Percentiles rank a stretch among this genome's conserved stretches.
Evolutionary conservation across 1,140 invertebrate species (phyloP).

Genomic region (Tetramorium alpestre): DNA sequence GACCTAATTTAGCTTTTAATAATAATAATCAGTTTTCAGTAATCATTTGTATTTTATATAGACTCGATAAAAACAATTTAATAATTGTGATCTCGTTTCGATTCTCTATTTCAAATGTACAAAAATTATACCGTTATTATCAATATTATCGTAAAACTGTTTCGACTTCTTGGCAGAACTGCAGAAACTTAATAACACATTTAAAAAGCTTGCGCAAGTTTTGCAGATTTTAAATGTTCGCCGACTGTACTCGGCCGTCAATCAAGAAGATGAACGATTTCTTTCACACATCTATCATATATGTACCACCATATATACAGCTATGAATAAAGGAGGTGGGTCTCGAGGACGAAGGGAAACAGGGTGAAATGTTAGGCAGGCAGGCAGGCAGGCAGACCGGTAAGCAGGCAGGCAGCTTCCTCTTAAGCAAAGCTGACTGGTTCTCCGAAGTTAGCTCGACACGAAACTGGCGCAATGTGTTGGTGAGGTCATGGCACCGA

Average conservation of each 20-base stretch:
- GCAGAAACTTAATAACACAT: neutral
- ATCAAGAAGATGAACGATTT: slow-evolving; percentile 45
- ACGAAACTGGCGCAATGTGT: slow-evolving; percentile 54
- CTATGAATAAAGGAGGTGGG: slow-evolving; percentile 8
- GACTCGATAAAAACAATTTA: neutral
- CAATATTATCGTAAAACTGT: neutral
- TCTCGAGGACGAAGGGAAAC: neutral
- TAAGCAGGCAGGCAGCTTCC: neutral
- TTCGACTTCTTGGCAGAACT: neutral
- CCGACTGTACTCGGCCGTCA: neutral
- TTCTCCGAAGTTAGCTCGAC: slow-evolving; percentile 58
- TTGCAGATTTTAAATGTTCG: neutral
- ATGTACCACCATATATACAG: neutral
- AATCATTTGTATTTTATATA: neutral
- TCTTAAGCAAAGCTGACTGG: slow-evolving; percentile 27
- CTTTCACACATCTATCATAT: neutral
- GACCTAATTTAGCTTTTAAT: neutral
- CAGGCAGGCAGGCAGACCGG: neutral
- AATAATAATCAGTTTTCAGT: neutral
- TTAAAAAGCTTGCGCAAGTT: neutral
- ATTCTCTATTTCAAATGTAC: neutral
- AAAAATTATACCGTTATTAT: neutral
- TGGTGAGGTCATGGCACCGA: slow-evolving; percentile 66
- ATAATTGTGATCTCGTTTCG: neutral
- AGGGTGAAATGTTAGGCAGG: neutral